Conservation (phyloP, 2,797 vertebrate species). For the Oophaga sylvatica region DNA sequence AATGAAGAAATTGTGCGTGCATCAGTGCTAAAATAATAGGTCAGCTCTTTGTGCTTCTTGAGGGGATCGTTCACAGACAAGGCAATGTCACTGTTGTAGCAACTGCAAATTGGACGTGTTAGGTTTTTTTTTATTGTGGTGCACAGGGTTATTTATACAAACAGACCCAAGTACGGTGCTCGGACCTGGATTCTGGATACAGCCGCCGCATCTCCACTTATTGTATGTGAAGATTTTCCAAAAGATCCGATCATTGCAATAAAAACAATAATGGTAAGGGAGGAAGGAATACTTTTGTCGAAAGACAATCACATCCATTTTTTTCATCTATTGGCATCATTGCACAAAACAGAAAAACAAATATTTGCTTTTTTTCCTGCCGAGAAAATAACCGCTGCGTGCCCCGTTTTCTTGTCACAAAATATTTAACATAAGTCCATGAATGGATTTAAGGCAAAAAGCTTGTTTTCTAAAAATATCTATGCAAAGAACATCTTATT, state of each 20-base stretch:
- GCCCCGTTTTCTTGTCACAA: too few species aligned
- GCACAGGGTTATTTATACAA: constrained; percentile 33
- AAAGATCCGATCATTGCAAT: background rate
- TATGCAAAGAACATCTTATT: too few species aligned
- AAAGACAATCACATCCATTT: background rate
- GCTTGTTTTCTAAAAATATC: too few species aligned
- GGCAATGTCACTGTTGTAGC: background rate
- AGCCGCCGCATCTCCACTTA: background rate
- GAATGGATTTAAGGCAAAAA: too few species aligned
- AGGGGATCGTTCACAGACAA: constrained; percentile 41
- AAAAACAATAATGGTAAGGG: background rate
- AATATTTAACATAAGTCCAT: too few species aligned
- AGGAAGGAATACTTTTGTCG: background rate
- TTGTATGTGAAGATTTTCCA: background rate
- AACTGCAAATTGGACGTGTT: constrained; percentile 31
- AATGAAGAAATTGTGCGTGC: constrained; percentile 58
- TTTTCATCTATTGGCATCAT: too few species aligned
- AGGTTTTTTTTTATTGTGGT: constrained; percentile 22
- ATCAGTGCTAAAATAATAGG: constrained; percentile 49
- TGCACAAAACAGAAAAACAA: too few species aligned
- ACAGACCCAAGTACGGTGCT: background rate
- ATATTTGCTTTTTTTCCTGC: too few species aligned
- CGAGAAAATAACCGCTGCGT: too few species aligned
- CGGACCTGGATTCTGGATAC: background rate
- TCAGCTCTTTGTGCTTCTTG: constrained; percentile 50